Evolutionary conservation across 2,113 vertebrate species (phyloP), one percentile per base, ranked within the genome.

Genomic region (western clawed frog (Xenopus tropicalis)): DNA sequence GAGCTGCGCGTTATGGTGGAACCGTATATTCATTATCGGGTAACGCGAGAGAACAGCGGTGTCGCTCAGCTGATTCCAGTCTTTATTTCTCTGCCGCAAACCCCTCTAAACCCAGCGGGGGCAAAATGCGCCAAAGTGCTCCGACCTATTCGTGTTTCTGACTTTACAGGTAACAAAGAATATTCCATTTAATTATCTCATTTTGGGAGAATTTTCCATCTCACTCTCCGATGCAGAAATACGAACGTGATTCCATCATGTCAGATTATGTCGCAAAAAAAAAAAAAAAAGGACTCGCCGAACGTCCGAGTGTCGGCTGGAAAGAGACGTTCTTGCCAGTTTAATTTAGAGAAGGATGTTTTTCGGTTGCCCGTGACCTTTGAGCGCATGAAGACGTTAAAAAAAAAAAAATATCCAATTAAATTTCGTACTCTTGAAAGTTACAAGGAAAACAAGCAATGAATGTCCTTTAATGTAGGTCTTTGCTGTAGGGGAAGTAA

Each of bases 401-500:
- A 54, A 17, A 44, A 17, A 44, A 51, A 74, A 61, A 75, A 56
- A 23, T 44, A 68, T 63, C 20, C 73, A 69, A 75, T 75, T 69
- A 69, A 69, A 75, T 68, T 17, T 66, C 61, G 48, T 75, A 69
- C 58, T 54, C 44, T 59, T 71, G 43, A 75, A 75, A 69, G 58
- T 69, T 63, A 56, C 66, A 44, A 42, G 51, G 24, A 63, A 71
- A 62, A 75, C 73, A 57, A 69, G 66, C 44, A n/a, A 52, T 17
- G 29, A 69, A 75, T 25, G 73, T 69, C 66, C 73, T 69, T 75
- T 69, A 75, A 44, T 46, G 51, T 43, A 6, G 46, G 58, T 77
- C 75, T 83, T 81, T 78, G 76, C 78, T 78, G 44, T 0, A 0
- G 70, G 81, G 70, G 25, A 79, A 74, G 80, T 73, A 81, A 79